Percentiles rank a stretch among this genome's conserved stretches.
Conservation (phyloP, 1,140 invertebrate species). For the Ceratitis capitata region DNA sequence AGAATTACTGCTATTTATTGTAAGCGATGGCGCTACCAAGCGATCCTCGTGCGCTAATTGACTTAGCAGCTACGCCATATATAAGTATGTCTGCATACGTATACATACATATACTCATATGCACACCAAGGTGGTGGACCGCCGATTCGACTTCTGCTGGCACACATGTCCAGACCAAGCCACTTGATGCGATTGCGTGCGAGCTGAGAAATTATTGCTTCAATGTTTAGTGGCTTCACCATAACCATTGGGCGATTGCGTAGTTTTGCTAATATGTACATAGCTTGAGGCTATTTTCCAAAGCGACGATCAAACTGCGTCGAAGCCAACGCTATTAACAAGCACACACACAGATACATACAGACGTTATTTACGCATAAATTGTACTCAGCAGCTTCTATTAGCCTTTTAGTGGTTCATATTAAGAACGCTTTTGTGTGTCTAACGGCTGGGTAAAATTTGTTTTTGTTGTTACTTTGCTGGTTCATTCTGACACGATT, state of each 20-base stretch:
- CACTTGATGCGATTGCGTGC: background rate
- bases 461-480: background rate
- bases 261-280: background rate
- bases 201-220: conserved; percentile 6
- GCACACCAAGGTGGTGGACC: background rate
- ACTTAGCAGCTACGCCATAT: conserved; percentile 27
- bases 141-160: background rate
- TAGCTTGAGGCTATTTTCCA: background rate
- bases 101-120: background rate
- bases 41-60: conserved; percentile 10
- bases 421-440: background rate
- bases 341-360: background rate
- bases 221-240: background rate
- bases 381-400: too few relatives aligned
- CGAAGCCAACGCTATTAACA: background rate
- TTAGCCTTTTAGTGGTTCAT: too few relatives aligned
- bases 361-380: background rate
- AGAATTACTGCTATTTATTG: background rate
- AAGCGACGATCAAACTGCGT: background rate
- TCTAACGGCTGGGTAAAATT: background rate
- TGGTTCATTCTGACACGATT: background rate
- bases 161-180: background rate
- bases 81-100: too few relatives aligned
- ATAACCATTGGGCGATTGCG: background rate
- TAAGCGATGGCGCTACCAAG: background rate